Percentiles rank a stretch among this genome's conserved stretches.
phyloP scores from a whole-genome alignment of 1,140 invertebrate genomes.

The Ostrea denselamellosa region DNA sequence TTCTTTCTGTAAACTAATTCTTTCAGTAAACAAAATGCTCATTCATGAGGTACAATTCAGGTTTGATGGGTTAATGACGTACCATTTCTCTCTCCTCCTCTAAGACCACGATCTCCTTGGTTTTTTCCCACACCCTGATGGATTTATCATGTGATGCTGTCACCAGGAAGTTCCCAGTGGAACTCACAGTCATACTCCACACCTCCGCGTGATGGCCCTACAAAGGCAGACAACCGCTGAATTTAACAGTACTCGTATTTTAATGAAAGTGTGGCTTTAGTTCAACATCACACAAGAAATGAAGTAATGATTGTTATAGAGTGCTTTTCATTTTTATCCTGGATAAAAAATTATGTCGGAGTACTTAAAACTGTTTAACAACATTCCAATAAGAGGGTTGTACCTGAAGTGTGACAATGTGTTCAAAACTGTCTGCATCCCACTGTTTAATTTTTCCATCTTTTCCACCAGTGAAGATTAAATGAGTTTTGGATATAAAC shows the following conservation, averaged over 20 bases:
- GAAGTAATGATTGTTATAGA: no score
- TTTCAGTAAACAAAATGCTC: no score
- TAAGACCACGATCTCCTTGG: slow-evolving; percentile 92
- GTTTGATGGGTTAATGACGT: slow-evolving; percentile 1
- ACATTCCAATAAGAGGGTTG: not conserved
- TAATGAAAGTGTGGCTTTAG: no score
- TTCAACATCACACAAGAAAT: no score
- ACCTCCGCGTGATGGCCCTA: slow-evolving; percentile 85
- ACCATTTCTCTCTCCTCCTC: slow-evolving; percentile 92
- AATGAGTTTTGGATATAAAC: slow-evolving; percentile 94
- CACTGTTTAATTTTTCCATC: slow-evolving; percentile 97
- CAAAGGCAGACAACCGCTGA: not conserved
- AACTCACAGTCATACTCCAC: slow-evolving; percentile 87
- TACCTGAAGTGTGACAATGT: slow-evolving; percentile 93
- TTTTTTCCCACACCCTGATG: slow-evolving; percentile 91
- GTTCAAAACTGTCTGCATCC: slow-evolving; percentile 96
- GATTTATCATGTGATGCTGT: slow-evolving; percentile 94
- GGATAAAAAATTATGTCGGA: no score
- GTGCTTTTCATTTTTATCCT: no score
- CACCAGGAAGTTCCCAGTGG: slow-evolving; percentile 89
- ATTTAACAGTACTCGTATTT: no score
- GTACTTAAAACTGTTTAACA: no score
- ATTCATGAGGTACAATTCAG: no score
- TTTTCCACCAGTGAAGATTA: slow-evolving; percentile 95
- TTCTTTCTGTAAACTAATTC: no score